Conservation (phyloP, 1,140 invertebrate species). For the Pseudomyrmex sp. region DNA sequence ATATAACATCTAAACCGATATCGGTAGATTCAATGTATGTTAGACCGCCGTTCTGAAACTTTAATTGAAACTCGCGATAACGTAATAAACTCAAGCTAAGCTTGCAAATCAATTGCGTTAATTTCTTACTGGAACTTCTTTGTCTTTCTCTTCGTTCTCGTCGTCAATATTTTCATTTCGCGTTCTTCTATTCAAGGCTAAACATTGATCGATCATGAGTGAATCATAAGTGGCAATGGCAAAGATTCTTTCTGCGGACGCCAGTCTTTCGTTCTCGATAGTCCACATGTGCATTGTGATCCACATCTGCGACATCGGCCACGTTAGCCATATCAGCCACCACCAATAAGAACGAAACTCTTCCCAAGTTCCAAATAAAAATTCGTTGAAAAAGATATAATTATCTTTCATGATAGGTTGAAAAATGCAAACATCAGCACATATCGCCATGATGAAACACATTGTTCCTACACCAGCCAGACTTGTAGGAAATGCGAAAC, state of each 20-base stretch:
- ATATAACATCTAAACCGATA: slow-evolving; percentile 14
- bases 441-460: slow-evolving; percentile 87
- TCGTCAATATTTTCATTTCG: slow-evolving; percentile 89
- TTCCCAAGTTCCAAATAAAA: slow-evolving; percentile 85
- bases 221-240: slow-evolving; percentile 93
- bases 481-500: slow-evolving; percentile 92
- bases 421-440: slow-evolving; percentile 88
- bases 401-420: slow-evolving; percentile 83
- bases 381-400: slow-evolving; percentile 89
- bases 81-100: slow-evolving; percentile 1
- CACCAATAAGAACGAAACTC: slow-evolving; percentile 86
- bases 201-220: slow-evolving; percentile 93
- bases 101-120: background rate
- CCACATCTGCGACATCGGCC: slow-evolving; percentile 92
- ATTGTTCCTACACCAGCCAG: slow-evolving; percentile 90
- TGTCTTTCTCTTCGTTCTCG: background rate
- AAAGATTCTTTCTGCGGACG: slow-evolving; percentile 92
- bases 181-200: slow-evolving; percentile 92
- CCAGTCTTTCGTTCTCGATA: slow-evolving; percentile 91
- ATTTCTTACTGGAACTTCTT: slow-evolving; percentile 34
- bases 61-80: background rate
- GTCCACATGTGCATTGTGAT: slow-evolving; percentile 93
- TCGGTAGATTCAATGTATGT: slow-evolving; percentile 22
- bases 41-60: slow-evolving; percentile 33
- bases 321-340: slow-evolving; percentile 90